Evolutionary conservation across 2,113 vertebrate species (phyloP).

Genomic region (Oreamnos americanus): DNA sequence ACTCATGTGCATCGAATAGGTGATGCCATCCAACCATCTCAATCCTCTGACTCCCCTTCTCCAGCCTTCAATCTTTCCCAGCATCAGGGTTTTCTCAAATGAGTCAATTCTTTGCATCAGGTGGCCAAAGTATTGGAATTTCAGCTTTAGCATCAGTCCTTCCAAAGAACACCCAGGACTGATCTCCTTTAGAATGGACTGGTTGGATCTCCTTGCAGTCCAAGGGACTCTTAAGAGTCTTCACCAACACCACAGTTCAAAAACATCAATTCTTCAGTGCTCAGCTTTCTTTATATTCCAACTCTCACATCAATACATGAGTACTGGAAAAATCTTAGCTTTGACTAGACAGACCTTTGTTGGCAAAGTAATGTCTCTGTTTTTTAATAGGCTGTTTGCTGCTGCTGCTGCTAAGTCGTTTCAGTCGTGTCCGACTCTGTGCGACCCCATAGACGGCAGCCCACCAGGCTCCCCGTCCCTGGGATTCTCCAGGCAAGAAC

Average conservation of each 20-base stretch:
- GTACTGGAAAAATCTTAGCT: not conserved
- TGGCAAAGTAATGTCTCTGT: not conserved
- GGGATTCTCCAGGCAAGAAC: no score
- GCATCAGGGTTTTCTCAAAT: not conserved
- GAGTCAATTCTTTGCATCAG: not conserved
- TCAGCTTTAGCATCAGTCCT: not conserved
- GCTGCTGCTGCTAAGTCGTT: no score
- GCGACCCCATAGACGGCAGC: no score
- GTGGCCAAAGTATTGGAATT: not conserved
- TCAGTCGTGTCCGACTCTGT: accelerated
- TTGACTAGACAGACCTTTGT: not conserved
- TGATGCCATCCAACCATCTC: not conserved
- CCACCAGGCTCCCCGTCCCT: no score
- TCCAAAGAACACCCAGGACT: not conserved
- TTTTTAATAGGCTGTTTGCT: not conserved
- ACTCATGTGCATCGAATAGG: accelerated
- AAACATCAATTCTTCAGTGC: not conserved
- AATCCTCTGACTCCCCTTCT: not conserved
- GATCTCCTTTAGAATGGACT: not conserved
- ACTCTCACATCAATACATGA: not conserved
- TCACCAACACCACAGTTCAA: not conserved
- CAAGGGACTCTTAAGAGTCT: not conserved
- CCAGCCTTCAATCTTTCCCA: not conserved
- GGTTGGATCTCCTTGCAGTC: not conserved
- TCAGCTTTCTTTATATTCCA: not conserved